Base-by-base conservation (phyloP, 1,140 invertebrate species). In the Neelides sp. region DNA sequence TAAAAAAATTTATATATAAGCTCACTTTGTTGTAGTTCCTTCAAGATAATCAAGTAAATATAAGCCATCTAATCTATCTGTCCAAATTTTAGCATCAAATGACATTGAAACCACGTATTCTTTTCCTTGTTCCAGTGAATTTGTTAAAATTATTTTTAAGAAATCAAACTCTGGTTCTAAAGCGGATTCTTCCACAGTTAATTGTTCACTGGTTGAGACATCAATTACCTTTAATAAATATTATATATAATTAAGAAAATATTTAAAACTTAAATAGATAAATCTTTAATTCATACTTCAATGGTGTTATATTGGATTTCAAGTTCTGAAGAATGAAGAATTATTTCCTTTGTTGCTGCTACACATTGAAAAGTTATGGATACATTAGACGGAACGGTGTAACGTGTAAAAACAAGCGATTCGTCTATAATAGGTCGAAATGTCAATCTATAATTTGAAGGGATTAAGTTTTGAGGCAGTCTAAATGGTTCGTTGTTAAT, bases 301-400 rank as follows among this genome's bases (percentile, higher is more conserved):
- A 28, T 47, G 4, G 19, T 20, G 5, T 22, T 24, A n/a, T 47
- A 28, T n/a, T 8, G 34, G 3, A 47, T 47, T 4, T 15, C 20
- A 15, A 54, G 17, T 32, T 48, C 47, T 3, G 43, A 19, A 20
- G 47, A 20, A 17, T 54, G 52, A 3, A 54, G 47, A 13, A n/a
- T 43, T 15, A 56, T 43, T 2, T 5, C 13, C 10, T 46, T 20
- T 1, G 49, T 51, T 5, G 19, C 20, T 12, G 20, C 24, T 5
- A 39, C 12, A 17, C 45, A 52, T 15, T 44, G 2, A 3, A 51
- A 22, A 3, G 15, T 39, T 15, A 56, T 56, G 4, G 19, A 30
- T 17, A 56, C 34, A 20, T 26, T 56, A 1, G 34, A 37, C 3
- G 54, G 54, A 1, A 50, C 54, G 19, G 54, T 52, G 17, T 39